These are phyloP conservation scores for Drosophila algonquin DNA, from an alignment of 2,888 invertebrate genomes.

Conservation along the genomic window DNA sequence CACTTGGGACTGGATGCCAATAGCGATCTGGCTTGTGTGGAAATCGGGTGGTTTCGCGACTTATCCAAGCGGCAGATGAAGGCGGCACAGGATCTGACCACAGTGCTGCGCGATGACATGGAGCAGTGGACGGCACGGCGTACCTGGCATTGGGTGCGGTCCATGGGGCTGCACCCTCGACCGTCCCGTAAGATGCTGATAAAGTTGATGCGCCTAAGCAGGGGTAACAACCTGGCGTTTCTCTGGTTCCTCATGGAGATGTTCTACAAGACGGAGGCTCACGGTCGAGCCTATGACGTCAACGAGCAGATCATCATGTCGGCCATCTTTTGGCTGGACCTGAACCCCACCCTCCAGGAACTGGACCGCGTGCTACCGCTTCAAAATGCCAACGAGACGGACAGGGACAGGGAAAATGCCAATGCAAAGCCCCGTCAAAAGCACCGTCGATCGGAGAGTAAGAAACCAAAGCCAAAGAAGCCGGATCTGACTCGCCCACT, in stretches of 20 bases:
- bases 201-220: conserved; percentile 67
- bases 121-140: conserved; percentile 74
- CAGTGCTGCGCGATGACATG: conserved; percentile 72
- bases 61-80: conserved; percentile 71
- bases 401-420: conserved; percentile 15
- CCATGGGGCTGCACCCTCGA: conserved; percentile 75
- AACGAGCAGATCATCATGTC: conserved; percentile 82
- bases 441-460: neutral
- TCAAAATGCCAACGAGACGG: conserved; percentile 42
- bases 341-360: conserved; percentile 77
- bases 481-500: neutral
- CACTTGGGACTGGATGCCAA: neutral
- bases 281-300: conserved; percentile 51
- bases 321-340: conserved; percentile 79
- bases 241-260: conserved; percentile 82
- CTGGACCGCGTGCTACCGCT: conserved; percentile 80
- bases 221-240: conserved; percentile 82
- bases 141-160: conserved; percentile 29
- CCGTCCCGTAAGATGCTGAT: conserved; percentile 49
- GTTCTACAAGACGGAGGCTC: conserved; percentile 65
- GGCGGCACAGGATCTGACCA: conserved; percentile 60
- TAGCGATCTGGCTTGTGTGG: neutral
- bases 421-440: neutral
- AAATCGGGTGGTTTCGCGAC: conserved; percentile 80
- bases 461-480: neutral